These are phyloP conservation scores for Drosophila conformis DNA, from an alignment of 2,888 invertebrate species.

Conservation along the genomic window DNA sequence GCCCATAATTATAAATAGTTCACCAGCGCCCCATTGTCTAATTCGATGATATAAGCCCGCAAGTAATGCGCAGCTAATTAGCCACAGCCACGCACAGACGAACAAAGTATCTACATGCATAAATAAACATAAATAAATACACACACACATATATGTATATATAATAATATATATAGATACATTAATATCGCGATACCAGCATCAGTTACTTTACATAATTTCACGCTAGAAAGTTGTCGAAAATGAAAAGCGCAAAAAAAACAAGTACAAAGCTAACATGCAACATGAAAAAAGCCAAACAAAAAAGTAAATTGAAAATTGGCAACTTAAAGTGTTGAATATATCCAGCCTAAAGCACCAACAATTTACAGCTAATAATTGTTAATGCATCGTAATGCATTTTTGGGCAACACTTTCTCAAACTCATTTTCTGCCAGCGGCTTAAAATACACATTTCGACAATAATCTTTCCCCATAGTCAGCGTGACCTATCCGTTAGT, in stretches of 20 bases:
- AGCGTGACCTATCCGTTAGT: constrained; percentile 4
- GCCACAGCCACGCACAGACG: constrained; percentile 62
- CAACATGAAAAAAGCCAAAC: constrained; percentile 33
- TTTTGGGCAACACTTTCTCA: constrained; percentile 72
- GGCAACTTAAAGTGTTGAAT: constrained; percentile 40
- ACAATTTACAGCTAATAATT: constrained; percentile 45
- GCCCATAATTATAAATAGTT: constrained; percentile 26
- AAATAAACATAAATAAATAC: neutral
- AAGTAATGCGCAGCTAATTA: constrained; percentile 64
- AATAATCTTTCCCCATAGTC: constrained; percentile 17
- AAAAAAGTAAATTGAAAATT: constrained; percentile 14
- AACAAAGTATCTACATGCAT: constrained; percentile 1
- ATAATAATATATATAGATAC: neutral
- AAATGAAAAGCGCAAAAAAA: constrained; percentile 61
- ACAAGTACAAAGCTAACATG: constrained; percentile 34
- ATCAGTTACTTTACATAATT: constrained; percentile 69
- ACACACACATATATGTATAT: neutral
- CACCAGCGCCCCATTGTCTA: constrained; percentile 63
- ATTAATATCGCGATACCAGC: constrained; percentile 26
- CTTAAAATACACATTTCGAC: constrained; percentile 13
- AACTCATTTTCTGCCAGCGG: constrained; percentile 1
- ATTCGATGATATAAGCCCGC: constrained; percentile 70
- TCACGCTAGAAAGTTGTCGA: constrained; percentile 76
- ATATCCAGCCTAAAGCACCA: constrained; percentile 6
- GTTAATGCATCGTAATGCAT: constrained; percentile 67